A percentile compares a stretch with the other conserved stretches of the same genome.
Conservation (phyloP, 2,797 vertebrate genomes). For the Dermochelys coriacea region DNA sequence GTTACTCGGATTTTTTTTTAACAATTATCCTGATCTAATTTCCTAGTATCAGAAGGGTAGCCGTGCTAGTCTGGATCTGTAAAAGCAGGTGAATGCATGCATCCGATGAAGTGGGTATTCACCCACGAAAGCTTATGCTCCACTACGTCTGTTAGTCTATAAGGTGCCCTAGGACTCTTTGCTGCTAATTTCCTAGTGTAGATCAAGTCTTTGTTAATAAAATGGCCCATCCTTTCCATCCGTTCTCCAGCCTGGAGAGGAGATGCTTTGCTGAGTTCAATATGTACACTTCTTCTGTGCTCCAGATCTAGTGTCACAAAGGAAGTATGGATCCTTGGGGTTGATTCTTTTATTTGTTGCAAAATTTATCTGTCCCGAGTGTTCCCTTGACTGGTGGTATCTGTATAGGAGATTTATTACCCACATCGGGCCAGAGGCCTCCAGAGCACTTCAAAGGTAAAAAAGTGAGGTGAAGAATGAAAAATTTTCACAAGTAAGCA, state of each 20-base stretch:
- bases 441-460: background rate
- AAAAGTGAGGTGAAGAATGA: background rate
- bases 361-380: background rate
- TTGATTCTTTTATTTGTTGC: background rate
- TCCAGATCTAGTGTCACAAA: too few species aligned
- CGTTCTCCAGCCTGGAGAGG: background rate
- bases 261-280: background rate
- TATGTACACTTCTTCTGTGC: too few species aligned
- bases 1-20: too few species aligned
- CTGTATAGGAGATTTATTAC: background rate
- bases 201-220: background rate
- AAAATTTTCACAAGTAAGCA: background rate
- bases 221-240: background rate
- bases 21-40: background rate
- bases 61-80: too few species aligned
- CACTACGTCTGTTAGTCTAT: too few species aligned
- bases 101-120: too few species aligned
- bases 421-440: rapidly evolving
- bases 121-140: too few species aligned
- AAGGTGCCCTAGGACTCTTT: too few species aligned
- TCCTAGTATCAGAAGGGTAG: too few species aligned
- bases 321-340: too few species aligned
- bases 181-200: background rate
- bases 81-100: too few species aligned
- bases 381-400: background rate